Conservation (phyloP, 2,888 invertebrate genomes). For the Dinocampus coccinellae region DNA sequence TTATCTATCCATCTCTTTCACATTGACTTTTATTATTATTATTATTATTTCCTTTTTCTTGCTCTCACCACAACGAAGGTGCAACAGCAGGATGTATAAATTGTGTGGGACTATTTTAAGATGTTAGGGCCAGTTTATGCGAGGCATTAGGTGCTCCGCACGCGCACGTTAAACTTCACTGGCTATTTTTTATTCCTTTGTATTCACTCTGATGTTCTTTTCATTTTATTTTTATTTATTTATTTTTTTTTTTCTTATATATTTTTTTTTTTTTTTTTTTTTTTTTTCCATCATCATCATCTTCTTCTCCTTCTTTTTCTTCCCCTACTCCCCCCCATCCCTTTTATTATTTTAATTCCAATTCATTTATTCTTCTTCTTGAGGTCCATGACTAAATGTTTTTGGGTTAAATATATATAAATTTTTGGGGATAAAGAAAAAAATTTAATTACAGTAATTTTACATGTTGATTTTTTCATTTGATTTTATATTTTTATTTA, state of each 20-base stretch:
- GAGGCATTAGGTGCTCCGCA: slow-evolving; percentile 56
- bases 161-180: slow-evolving; percentile 47
- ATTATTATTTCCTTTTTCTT: not conserved
- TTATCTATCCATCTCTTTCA: not conserved
- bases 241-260: not conserved
- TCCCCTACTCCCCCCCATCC: no score
- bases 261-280: no score
- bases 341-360: no score
- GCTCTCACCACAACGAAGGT: slow-evolving; percentile 48
- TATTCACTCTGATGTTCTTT: slow-evolving; percentile 24
- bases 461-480: no score
- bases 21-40: not conserved
- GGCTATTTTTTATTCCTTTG: slow-evolving; percentile 43
- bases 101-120: slow-evolving; percentile 66
- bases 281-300: no score
- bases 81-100: slow-evolving; percentile 67
- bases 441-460: no score
- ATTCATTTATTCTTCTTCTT: no score
- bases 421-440: not conserved
- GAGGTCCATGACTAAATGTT: not conserved
- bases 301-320: no score
- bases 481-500: no score
- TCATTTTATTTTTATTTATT: slow-evolving; percentile 11
- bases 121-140: slow-evolving; percentile 66
- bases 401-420: not conserved